Percentiles rank a stretch among this genome's conserved stretches.
Conservation (phyloP, 2,797 vertebrate genomes). For the Pelochelys cantorii region DNA sequence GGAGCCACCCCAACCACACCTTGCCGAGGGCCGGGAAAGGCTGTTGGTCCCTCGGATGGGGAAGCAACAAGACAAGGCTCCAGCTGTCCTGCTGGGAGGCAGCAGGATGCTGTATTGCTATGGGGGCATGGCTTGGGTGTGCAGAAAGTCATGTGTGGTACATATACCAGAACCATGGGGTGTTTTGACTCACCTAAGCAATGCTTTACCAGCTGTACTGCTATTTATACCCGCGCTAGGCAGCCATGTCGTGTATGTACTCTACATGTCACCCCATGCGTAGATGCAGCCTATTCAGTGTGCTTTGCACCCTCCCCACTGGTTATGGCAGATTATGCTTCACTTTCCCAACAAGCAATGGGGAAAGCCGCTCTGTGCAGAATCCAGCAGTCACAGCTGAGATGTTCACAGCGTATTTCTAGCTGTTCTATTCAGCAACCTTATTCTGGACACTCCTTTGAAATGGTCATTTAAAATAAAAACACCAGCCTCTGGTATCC, state of each 20-base stretch:
- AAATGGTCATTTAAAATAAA: not conserved
- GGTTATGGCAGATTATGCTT: not conserved
- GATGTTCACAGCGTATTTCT: not conserved
- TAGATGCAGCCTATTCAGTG: not conserved
- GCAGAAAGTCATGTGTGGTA: not conserved
- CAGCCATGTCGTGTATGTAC: not conserved
- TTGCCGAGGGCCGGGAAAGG: too few species aligned
- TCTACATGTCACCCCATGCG: not conserved
- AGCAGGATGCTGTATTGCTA: not conserved
- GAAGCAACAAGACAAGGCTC: too few species aligned
- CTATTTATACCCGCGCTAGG: not conserved
- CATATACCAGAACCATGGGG: not conserved
- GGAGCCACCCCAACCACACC: too few species aligned
- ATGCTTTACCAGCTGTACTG: not conserved
- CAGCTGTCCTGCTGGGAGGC: too few species aligned
- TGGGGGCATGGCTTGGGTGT: not conserved
- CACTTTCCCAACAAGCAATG: not conserved
- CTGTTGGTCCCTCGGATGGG: too few species aligned
- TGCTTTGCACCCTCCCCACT: not conserved
- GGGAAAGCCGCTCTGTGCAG: not conserved
- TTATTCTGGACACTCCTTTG: not conserved
- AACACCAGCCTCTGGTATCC: not conserved
- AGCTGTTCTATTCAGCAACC: not conserved
- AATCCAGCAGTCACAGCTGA: not conserved
- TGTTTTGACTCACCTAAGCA: not conserved